Conservation (phyloP, 2,797 vertebrate genomes). For the Pyrocephalus nanus region DNA sequence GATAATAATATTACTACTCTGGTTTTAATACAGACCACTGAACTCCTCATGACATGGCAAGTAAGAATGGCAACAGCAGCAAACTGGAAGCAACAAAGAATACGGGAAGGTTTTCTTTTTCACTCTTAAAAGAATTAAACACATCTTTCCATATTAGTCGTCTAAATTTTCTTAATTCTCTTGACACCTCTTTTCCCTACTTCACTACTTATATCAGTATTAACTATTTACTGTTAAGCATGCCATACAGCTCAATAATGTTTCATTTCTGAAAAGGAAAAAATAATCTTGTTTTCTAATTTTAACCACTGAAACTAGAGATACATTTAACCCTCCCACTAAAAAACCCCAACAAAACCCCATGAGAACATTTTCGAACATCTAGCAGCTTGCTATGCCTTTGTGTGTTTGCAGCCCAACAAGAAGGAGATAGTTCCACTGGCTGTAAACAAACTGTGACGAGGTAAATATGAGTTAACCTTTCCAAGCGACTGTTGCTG, state of each 20-base stretch:
- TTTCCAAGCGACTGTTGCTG: neutral
- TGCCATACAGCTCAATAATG: neutral
- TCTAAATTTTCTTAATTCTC: neutral
- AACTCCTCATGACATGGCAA: neutral
- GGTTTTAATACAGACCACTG: neutral
- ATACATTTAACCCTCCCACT: neutral
- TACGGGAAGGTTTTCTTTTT: neutral
- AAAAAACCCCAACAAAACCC: neutral
- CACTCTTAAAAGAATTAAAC: neutral
- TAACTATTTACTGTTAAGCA: neutral
- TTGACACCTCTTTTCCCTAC: neutral
- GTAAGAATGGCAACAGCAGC: neutral
- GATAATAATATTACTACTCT: neutral
- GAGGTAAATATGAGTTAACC: neutral
- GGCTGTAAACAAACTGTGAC: neutral
- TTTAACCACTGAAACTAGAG: neutral
- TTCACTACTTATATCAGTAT: neutral
- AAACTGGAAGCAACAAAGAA: neutral
- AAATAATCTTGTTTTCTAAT: neutral
- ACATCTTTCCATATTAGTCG: neutral
- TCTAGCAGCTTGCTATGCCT: neutral
- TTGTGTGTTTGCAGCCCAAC: neutral
- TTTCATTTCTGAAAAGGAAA: slow-evolving; percentile 6
- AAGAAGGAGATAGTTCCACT: neutral
- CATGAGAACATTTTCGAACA: neutral